Evolutionary conservation across 2,888 invertebrate genomes (phyloP), one percentile per base, ranked within the genome.

Genomic region (Alcis repandata): DNA sequence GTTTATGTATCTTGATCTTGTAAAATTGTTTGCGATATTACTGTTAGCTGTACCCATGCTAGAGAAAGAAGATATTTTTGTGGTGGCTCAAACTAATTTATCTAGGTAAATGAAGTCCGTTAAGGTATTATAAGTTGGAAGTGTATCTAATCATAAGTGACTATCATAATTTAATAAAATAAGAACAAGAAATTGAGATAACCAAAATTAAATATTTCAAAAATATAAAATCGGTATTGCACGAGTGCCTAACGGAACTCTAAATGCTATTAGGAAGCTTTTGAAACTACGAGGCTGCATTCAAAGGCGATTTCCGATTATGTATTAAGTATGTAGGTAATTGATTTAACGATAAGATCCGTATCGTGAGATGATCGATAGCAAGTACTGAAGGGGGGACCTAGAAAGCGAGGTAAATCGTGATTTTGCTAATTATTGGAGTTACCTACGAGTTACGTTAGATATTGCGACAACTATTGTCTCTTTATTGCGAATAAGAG

Each of bases 351-450:
- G 85, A 86, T 84, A 81, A 87, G 90, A 91, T 90, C 78, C 68
- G 76, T 86, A 91, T 90, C 90, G 82, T 67, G 68, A 73, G 80
- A 87, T 89, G 89, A 87, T 87, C 86, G 90, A 91, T 90, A 86
- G 83, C 79, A 75, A 73, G 78, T 79, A 85, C 88, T 85, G 83
- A 86, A 87, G 85, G 85, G 85, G 85, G 85, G 83, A 86, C 85
- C 81, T 84, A 83, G 86, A 89, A 90, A 92, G 89, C 86, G 82
- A 85, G 79, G 85, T 89, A 89, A 84, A 84, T 91, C 91, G 91
- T 91, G 90, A 87, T 87, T 87, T 87, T 85, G 84, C 86, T 91
- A 91, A 91, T 91, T 91, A 89, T 66, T 38, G 9, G 57, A 60
- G 40, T 88, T 85, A 59, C 36, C 36, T 57, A 58, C 72, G 78